Percentiles rank a stretch among this genome's conserved stretches.
Conservation (phyloP, 2,888 invertebrate species). For the Smittia aterrima region DNA sequence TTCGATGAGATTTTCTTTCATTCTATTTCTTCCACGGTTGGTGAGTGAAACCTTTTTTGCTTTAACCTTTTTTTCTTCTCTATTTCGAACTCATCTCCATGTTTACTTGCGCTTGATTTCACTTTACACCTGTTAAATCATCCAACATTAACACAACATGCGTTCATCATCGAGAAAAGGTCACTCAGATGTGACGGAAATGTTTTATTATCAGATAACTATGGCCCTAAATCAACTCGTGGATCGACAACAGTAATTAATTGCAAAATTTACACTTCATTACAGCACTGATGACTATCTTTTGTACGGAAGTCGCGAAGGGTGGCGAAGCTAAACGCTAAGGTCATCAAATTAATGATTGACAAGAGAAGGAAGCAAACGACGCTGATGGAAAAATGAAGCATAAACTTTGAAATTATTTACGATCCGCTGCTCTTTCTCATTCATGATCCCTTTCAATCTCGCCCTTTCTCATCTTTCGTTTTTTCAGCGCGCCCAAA, state of each 20-base stretch:
- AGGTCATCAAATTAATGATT: neutral
- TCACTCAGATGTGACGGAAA: neutral
- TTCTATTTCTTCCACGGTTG: neutral
- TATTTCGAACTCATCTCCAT: neutral
- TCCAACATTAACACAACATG: constrained; percentile 8
- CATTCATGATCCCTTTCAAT: neutral
- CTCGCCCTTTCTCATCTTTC: neutral
- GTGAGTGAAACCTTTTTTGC: neutral
- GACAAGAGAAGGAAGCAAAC: neutral
- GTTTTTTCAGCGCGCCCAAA: neutral
- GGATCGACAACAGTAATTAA: constrained; percentile 15
- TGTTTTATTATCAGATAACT: neutral
- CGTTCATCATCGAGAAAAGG: neutral
- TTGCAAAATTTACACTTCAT: constrained; percentile 38
- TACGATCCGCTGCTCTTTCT: constrained; percentile 8
- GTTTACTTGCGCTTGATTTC: neutral
- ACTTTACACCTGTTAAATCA: constrained; percentile 12
- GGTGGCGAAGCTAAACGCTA: neutral
- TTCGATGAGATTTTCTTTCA: neutral
- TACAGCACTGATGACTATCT: neutral
- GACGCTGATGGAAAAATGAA: neutral
- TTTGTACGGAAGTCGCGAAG: neutral
- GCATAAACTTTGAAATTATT: constrained; percentile 32
- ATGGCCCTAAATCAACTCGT: neutral
- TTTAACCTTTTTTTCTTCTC: neutral